Evolutionary conservation across 1,140 invertebrate species (phyloP), one percentile per base, ranked within the genome.

Genomic region (Zaprionus camerounensis): DNA sequence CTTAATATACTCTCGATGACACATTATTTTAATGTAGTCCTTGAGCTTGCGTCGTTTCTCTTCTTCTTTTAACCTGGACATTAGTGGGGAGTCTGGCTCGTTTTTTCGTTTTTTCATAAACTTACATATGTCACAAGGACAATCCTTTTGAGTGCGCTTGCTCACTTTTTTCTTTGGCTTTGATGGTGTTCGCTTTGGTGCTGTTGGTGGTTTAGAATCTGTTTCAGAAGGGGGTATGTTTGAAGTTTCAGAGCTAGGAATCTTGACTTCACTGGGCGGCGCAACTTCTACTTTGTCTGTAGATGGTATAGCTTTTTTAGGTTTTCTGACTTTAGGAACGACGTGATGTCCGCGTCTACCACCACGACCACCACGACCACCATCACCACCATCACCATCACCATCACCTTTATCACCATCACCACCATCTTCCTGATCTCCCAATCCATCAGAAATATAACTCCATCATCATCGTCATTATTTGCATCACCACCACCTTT

Each of bases 61-160:
- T 1, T 66, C 66, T 0, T 9, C 36, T 2, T 79, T 85, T 56
- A 86, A 17, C 13, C 82, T 58, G 5, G 55, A 31, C 13, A 86
- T 87, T 12, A 87, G 56, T 0, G 83, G 83, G 0, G 64, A 15
- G 38, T 86, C 83, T 6, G 65, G 12, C n/a, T 75, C 67, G 2
- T 7, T 28, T 1, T 38, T 3, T 1, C 44, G 7, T 17, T 61
- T 55, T 22, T 71, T 71, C 73, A 72, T 72, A 5, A 76, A 72
- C 7, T 70, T 11, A 15, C 83, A 86, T 9, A 82, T 53, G 17
- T 61, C 53, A 49, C 83, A 87, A 1, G 84, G 83, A 26, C 80
- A 83, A 26, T 75, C 73, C 13, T 70, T 68, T 44, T 15, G 22
- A 3, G 58, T 20, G 31, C 20, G 63, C 56, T 34, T 26, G 69